Conservation (phyloP, 2,113 vertebrate species). For the Cyprinus carpio region DNA sequence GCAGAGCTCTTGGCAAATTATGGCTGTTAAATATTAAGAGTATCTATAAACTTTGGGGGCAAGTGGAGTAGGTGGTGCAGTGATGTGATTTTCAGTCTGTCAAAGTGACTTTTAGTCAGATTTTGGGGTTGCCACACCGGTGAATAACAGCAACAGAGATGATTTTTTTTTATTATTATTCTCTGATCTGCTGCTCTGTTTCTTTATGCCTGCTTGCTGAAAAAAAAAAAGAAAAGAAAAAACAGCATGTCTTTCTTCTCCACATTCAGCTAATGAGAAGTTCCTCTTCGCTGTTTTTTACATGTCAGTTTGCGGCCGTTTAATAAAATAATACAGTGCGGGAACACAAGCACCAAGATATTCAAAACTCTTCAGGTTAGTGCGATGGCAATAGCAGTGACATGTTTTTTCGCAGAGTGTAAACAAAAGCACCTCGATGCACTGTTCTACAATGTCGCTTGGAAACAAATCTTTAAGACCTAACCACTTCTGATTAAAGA, state of each 20-base stretch:
- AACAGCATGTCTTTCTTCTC: slow-evolving; percentile 1
- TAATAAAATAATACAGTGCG: slow-evolving; percentile 32
- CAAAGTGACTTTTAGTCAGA: slow-evolving; percentile 36
- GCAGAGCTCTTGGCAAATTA: slow-evolving; percentile 54
- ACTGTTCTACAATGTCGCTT: background rate
- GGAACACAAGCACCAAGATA: background rate
- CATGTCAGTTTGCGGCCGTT: slow-evolving; percentile 7
- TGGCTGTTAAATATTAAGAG: slow-evolving; percentile 53
- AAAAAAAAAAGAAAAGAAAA: background rate
- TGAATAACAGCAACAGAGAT: slow-evolving; percentile 1
- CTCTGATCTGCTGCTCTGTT: slow-evolving; percentile 40
- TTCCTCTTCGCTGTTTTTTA: background rate
- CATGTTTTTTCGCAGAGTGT: background rate
- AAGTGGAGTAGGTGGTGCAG: slow-evolving; percentile 42
- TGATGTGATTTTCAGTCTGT: slow-evolving; percentile 38
- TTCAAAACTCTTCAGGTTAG: slow-evolving; percentile 21
- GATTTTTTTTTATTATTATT: background rate
- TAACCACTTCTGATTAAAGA: slow-evolving; percentile 42
- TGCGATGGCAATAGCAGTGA: background rate
- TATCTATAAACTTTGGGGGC: slow-evolving; percentile 45
- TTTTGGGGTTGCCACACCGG: background rate
- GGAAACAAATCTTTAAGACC: slow-evolving; percentile 16
- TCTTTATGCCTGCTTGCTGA: background rate
- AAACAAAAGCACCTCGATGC: background rate
- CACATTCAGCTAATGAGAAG: slow-evolving; percentile 39